A percentile compares a stretch with the other conserved stretches of the same genome.
Conservation (phyloP, 1,140 invertebrate genomes). For the Pogonognathellus flavescens region DNA sequence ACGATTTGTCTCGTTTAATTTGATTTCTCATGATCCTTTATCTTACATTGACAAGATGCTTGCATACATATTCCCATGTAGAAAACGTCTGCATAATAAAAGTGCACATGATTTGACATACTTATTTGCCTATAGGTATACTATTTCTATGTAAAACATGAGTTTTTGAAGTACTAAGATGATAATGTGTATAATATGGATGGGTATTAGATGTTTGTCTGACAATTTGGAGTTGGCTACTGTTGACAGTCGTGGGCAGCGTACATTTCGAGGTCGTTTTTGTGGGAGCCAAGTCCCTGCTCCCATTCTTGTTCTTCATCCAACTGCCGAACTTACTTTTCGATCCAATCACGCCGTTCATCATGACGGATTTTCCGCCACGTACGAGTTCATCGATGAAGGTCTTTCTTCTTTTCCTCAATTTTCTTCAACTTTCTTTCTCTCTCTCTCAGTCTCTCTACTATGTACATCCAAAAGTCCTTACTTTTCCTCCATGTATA, state of each 20-base stretch:
- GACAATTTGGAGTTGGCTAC: conserved; percentile 67
- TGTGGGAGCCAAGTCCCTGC: conserved; percentile 67
- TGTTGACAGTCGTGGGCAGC: conserved; percentile 53
- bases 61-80: no score
- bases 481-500: neutral
- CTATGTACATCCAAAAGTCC: neutral
- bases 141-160: no score
- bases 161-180: no score
- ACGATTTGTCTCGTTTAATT: no score
- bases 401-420: conserved; percentile 64
- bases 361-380: conserved; percentile 68
- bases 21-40: no score
- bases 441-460: neutral
- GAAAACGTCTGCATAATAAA: no score
- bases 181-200: no score
- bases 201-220: conserved; percentile 68
- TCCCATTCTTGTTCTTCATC: conserved; percentile 68
- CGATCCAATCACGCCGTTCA: conserved; percentile 69
- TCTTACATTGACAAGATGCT: no score
- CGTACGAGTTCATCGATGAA: conserved; percentile 70
- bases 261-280: conserved; percentile 68
- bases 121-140: no score
- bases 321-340: conserved; percentile 69
- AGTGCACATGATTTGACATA: no score
- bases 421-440: conserved; percentile 57